Evolutionary conservation across 2,888 invertebrate genomes (phyloP), one percentile per base, ranked within the genome.

Genomic region (Melanostoma mellinum): DNA sequence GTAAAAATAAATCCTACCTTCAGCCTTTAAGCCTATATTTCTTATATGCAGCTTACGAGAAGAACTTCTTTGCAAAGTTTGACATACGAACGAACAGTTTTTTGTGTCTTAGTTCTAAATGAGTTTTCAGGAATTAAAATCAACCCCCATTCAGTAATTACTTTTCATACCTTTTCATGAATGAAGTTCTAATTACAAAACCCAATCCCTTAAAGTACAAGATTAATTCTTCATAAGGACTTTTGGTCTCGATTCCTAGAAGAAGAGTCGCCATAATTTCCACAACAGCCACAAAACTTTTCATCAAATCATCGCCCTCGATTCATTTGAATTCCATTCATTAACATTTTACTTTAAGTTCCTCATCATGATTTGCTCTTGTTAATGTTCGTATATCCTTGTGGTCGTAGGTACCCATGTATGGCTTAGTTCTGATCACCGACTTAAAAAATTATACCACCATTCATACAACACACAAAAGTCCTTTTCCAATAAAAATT

Each of bases 391-490:
- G 35, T 56, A 85, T 86, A 85, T 86, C 68, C 76, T 76, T 80
- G 81, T 82, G 40, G 48, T 72, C 42, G 42, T 32, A 40, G 30
- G 6, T 32, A 20, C 20, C 20, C 20, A 20, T 20, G 20, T 20
- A 50, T 73, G 55, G 77, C 68, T 82, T 82, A 73, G 73, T 86
- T 85, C 44, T 84, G 85, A 85, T 86, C 86, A 86, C 76, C 85
- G 85, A 86, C 86, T 87, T 86, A 85, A 87, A 63, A 86, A 87
- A 87, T 87, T 87, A 87, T 82, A 85, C 85, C 85, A 86, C 87
- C 87, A 87, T 87, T 87, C 86, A 87, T 74, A 56, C 20, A 35
- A 56, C 38, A 53, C 35, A 56, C 52, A 69, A 58, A 77, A 55
- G 69, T 78, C 74, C 65, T 84, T 74, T 79, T 58, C 63, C 46